Conservation (phyloP, 2,888 invertebrate genomes). For the Omphaloscelis lunosa region DNA sequence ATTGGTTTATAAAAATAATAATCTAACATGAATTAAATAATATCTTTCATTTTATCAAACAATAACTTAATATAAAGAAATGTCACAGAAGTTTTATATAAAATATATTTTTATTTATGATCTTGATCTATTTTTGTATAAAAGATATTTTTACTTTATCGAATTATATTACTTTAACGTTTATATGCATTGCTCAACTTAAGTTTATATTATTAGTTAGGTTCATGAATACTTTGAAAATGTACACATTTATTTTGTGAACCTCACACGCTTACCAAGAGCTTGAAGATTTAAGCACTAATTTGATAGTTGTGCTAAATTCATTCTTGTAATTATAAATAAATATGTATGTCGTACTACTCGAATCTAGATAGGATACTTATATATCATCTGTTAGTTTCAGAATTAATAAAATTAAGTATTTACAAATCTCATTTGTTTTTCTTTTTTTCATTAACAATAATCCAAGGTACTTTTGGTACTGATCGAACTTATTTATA, state of each 20-base stretch:
- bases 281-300: slow-evolving; percentile 56
- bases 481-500: background rate
- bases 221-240: slow-evolving; percentile 43
- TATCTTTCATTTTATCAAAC: background rate
- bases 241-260: slow-evolving; percentile 38
- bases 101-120: slow-evolving; percentile 47
- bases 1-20: background rate
- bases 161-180: slow-evolving; percentile 53
- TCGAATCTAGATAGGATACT: slow-evolving; percentile 90
- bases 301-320: slow-evolving; percentile 81
- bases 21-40: background rate
- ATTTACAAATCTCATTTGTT: slow-evolving; percentile 86
- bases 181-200: slow-evolving; percentile 62
- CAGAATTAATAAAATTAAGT: slow-evolving; percentile 90
- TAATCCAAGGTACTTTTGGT: slow-evolving; percentile 5
- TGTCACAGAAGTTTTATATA: slow-evolving; percentile 48
- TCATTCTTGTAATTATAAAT: slow-evolving; percentile 88
- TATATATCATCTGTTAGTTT: slow-evolving; percentile 90
- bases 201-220: slow-evolving; percentile 59
- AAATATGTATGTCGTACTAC: slow-evolving; percentile 85
- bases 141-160: slow-evolving; percentile 43
- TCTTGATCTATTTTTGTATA: slow-evolving; percentile 51
- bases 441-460: slow-evolving; percentile 64
- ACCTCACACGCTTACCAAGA: slow-evolving; percentile 74
- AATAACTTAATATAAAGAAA: slow-evolving; percentile 16